Evolutionary conservation across 2,888 invertebrate species (phyloP).

Genomic region (Ophioninae sp.): DNA sequence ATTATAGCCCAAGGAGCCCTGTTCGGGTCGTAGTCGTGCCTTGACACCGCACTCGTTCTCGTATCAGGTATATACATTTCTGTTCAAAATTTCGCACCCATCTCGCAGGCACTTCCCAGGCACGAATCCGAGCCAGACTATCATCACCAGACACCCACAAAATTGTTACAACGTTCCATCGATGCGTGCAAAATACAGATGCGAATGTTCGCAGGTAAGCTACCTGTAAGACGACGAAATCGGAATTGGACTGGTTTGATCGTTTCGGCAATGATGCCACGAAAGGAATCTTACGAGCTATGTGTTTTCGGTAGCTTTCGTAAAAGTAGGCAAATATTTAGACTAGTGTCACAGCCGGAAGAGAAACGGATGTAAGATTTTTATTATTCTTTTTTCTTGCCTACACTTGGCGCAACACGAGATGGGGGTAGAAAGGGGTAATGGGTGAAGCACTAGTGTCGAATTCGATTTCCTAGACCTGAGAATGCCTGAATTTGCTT

Average conservation of each 20-base stretch:
- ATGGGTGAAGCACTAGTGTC: too few relatives aligned
- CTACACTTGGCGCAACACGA: too few relatives aligned
- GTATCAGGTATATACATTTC: slow-evolving; percentile 51
- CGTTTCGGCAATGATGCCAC: not conserved
- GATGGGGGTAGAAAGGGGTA: too few relatives aligned
- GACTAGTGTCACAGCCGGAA: not conserved
- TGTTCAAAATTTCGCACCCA: slow-evolving; percentile 65
- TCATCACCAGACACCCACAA: slow-evolving; percentile 55
- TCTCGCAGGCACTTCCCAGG: slow-evolving; percentile 44
- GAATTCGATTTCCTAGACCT: too few relatives aligned
- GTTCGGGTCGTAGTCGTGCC: slow-evolving; percentile 55
- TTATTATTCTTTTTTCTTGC: too few relatives aligned
- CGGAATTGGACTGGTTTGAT: not conserved
- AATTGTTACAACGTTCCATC: slow-evolving; percentile 62
- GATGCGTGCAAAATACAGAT: slow-evolving; percentile 15
- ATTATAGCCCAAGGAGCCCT: slow-evolving; percentile 71
- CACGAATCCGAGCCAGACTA: slow-evolving; percentile 26
- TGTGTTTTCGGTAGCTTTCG: not conserved
- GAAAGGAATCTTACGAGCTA: not conserved
- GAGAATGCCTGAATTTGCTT: too few relatives aligned
- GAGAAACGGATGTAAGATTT: too few relatives aligned
- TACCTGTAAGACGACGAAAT: not conserved
- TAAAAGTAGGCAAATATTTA: too few relatives aligned
- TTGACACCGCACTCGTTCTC: slow-evolving; percentile 56
- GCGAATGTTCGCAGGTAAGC: not conserved